Evolutionary conservation across 35 echinoderm and acorn worm species (phyloP).

Genomic region (Patiria miniata): DNA sequence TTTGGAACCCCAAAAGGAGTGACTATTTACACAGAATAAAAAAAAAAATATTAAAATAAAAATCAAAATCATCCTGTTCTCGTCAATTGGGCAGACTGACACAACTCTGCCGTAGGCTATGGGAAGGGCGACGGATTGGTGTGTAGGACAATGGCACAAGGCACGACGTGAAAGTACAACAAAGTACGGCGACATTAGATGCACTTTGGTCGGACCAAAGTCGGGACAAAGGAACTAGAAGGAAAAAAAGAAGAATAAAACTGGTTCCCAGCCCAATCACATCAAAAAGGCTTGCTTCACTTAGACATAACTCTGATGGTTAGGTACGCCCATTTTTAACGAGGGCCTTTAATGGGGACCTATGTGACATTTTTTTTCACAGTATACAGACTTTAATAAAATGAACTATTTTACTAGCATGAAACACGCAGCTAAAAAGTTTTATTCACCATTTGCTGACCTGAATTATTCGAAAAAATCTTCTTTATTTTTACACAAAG

Average conservation of each 20-base stretch:
- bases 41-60: not conserved
- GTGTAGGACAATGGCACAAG: not conserved
- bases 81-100: not conserved
- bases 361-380: too few relatives aligned
- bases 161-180: not conserved
- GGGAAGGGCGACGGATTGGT: not conserved
- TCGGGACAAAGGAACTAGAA: not conserved
- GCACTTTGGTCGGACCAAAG: constrained; percentile 7
- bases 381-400: too few relatives aligned
- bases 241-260: not conserved
- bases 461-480: too few relatives aligned
- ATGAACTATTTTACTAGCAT: too few relatives aligned
- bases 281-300: not conserved
- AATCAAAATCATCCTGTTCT: constrained; percentile 13
- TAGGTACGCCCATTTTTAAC: too few relatives aligned
- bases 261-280: not conserved
- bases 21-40: not conserved
- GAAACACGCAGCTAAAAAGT: too few relatives aligned
- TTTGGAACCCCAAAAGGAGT: too few relatives aligned
- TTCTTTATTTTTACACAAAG: too few relatives aligned
- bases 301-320: too few relatives aligned
- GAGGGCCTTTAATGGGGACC: too few relatives aligned
- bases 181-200: constrained; percentile 25
- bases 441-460: too few relatives aligned
- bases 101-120: not conserved